phyloP scores from a whole-genome alignment of 1,140 invertebrate species.

The Carposina sasakii region DNA sequence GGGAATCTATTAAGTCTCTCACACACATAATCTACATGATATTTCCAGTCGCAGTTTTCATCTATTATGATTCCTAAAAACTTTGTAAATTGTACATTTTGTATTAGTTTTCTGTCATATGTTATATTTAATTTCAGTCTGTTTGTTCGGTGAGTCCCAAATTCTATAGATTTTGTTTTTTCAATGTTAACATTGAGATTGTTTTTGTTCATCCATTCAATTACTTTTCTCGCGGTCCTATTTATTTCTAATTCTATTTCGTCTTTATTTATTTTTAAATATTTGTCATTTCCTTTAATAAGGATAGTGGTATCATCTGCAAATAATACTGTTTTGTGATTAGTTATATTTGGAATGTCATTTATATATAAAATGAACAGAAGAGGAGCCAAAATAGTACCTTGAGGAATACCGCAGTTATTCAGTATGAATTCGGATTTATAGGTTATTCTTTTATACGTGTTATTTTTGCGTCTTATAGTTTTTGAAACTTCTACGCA shows the following conservation, averaged over 20 bases:
- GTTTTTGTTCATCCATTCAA: neutral
- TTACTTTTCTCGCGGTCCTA: too few relatives aligned
- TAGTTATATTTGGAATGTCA: neutral
- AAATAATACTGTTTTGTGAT: neutral
- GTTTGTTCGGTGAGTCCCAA: neutral
- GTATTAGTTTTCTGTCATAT: conserved; percentile 16
- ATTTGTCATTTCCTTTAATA: neutral
- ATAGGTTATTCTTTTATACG: neutral
- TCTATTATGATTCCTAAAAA: conserved; percentile 1
- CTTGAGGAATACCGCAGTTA: neutral
- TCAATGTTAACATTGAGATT: neutral
- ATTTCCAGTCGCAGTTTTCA: neutral
- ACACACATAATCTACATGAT: neutral
- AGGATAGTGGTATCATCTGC: neutral
- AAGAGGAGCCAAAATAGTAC: neutral
- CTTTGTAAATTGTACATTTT: conserved; percentile 38
- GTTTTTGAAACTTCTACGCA: neutral
- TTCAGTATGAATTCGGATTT: neutral
- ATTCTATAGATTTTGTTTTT: neutral
- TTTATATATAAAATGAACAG: neutral
- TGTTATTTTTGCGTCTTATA: neutral
- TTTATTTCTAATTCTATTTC: neutral
- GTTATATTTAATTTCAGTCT: conserved; percentile 25
- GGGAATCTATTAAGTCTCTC: neutral
- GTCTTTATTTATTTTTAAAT: too few relatives aligned